Evolutionary conservation across 2,888 invertebrate genomes (phyloP).

Genomic region (Leucophenga montana): DNA sequence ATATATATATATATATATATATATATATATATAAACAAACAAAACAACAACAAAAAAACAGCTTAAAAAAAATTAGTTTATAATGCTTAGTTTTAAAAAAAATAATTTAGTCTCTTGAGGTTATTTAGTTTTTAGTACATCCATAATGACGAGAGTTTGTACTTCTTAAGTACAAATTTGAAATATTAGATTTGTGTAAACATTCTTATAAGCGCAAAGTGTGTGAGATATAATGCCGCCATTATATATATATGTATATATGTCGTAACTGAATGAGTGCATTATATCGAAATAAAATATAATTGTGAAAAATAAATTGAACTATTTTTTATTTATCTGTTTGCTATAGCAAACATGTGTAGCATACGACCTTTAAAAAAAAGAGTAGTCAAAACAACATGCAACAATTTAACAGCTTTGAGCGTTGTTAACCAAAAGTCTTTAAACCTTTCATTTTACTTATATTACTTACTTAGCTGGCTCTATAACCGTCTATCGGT

Average conservation of each 20-base stretch:
- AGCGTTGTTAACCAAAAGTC: too few relatives aligned
- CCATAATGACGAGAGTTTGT: constrained; percentile 24
- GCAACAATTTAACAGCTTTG: too few relatives aligned
- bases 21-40: too few relatives aligned
- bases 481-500: too few relatives aligned
- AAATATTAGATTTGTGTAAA: constrained; percentile 12
- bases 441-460: too few relatives aligned
- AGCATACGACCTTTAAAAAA: not conserved
- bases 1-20: too few relatives aligned
- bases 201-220: constrained; percentile 25
- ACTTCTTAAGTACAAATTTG: not conserved
- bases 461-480: too few relatives aligned
- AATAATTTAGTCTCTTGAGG: constrained; percentile 56
- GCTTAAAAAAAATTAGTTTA: not conserved
- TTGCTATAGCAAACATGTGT: not conserved
- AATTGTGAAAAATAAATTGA: constrained; percentile 3
- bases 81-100: constrained; percentile 1
- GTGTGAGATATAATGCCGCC: too few relatives aligned
- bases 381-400: too few relatives aligned
- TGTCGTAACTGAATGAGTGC: too few relatives aligned
- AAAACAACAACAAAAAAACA: constrained; percentile 1
- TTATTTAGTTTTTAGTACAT: constrained; percentile 60
- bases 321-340: constrained; percentile 36
- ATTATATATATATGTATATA: not conserved
- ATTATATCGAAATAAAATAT: constrained; percentile 1